Conservation (phyloP, 2,113 vertebrate species). For the Ctenodactylus gundi region DNA sequence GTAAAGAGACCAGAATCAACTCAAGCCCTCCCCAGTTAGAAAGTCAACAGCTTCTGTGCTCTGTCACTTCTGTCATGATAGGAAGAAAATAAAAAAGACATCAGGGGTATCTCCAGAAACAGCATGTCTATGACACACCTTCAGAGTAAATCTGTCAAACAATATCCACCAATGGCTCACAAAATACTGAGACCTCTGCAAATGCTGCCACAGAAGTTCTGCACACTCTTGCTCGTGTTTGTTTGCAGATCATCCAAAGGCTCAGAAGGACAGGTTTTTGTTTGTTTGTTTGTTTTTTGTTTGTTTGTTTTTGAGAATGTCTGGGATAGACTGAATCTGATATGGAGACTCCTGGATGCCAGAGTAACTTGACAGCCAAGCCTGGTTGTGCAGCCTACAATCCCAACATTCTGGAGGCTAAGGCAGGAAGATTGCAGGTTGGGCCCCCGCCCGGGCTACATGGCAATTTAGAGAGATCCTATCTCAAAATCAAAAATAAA, state of each 20-base stretch:
- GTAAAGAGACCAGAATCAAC: background rate
- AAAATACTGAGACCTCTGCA: background rate
- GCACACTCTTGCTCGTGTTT: background rate
- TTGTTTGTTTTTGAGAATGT: background rate
- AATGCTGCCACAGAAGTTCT: background rate
- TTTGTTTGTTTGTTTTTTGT: no score
- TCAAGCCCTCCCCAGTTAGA: background rate
- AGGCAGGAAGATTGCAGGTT: no score
- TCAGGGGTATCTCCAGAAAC: background rate
- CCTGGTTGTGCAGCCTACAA: no score
- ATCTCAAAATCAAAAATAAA: no score
- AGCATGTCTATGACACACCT: rapidly evolving
- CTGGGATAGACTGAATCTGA: no score
- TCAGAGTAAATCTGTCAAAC: background rate
- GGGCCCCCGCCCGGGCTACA: no score
- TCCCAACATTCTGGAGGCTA: no score
- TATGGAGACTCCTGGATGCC: background rate
- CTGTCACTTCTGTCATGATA: rapidly evolving
- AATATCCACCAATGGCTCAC: rapidly evolving
- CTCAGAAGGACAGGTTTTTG: background rate
- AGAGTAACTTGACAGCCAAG: background rate
- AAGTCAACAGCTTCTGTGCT: background rate
- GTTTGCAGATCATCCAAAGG: background rate
- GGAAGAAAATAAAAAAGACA: background rate
- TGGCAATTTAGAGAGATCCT: no score